Percentiles rank a stretch among this genome's conserved stretches.
Evolutionary conservation across 2,113 vertebrate species (phyloP).

Genomic region (Sporophila hypoxantha): DNA sequence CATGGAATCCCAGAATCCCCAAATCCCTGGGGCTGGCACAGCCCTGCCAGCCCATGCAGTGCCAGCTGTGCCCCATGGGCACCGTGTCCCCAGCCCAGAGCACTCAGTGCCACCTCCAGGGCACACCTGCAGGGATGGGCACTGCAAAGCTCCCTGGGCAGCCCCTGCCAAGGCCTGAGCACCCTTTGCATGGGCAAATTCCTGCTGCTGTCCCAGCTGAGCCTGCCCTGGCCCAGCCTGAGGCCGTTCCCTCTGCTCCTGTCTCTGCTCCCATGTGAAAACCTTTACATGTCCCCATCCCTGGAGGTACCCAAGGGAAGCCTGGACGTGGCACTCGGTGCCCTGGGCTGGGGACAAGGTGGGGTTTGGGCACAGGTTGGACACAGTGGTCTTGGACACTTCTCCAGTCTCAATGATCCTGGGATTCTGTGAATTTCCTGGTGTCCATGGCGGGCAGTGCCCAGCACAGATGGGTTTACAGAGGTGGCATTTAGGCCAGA

Average conservation of each 20-base stretch:
- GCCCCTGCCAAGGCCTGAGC: neutral
- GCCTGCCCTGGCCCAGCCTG: neutral
- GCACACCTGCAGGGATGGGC: neutral
- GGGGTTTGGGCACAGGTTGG: accelerated
- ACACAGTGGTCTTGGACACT: neutral
- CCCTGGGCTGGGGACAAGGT: neutral
- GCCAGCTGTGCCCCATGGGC: neutral
- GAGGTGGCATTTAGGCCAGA: neutral
- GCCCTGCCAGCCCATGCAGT: accelerated
- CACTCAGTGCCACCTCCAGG: neutral
- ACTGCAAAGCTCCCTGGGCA: neutral
- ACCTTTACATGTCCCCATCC: neutral
- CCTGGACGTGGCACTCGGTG: accelerated
- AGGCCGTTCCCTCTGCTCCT: accelerated
- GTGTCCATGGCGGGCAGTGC: neutral
- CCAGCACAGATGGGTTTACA: neutral
- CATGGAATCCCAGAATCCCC: neutral
- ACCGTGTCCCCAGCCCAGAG: neutral
- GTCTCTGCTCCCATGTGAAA: neutral
- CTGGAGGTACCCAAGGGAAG: neutral
- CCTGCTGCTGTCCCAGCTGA: neutral
- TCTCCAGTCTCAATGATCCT: accelerated
- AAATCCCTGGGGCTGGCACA: neutral
- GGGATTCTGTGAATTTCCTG: neutral
- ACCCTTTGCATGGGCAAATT: neutral